Percentiles rank a stretch among this genome's conserved stretches.
phyloP scores from a whole-genome alignment of 2,113 vertebrate genomes.

The Xiphias gladius region DNA sequence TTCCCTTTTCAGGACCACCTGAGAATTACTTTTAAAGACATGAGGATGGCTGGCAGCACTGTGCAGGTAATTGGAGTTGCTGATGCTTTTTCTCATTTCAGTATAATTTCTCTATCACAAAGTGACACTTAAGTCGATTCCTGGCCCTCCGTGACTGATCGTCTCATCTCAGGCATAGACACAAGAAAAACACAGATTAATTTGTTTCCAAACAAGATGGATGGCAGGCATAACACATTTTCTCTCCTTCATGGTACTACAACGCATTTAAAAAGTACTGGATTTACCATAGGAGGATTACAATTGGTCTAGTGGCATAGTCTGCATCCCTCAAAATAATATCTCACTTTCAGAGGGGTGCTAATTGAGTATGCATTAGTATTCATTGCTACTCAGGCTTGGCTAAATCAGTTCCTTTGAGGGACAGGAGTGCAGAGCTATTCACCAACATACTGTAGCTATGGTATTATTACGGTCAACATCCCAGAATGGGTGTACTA shows the following conservation, averaged over 20 bases:
- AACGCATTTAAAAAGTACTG: constrained; percentile 57
- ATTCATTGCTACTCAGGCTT: constrained; percentile 71
- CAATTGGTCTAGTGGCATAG: constrained; percentile 35
- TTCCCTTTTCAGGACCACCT: constrained; percentile 50
- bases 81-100: constrained; percentile 75
- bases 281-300: constrained; percentile 59
- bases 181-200: constrained; percentile 71
- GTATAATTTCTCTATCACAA: constrained; percentile 82
- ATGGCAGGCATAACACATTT: constrained; percentile 50
- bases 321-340: constrained; percentile 53
- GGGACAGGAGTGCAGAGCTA: constrained; percentile 46
- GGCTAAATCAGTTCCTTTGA: constrained; percentile 63
- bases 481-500: constrained; percentile 46
- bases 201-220: constrained; percentile 72
- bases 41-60: constrained; percentile 59
- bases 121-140: constrained; percentile 78
- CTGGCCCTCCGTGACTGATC: constrained; percentile 74
- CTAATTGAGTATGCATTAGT: constrained; percentile 77
- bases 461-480: constrained; percentile 54
- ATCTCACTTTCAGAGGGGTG: constrained; percentile 66
- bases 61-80: constrained; percentile 79
- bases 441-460: constrained; percentile 59
- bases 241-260: constrained; percentile 37
- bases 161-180: constrained; percentile 68
- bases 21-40: constrained; percentile 76